These are phyloP conservation scores for Oenanthe oenanthe DNA, from an alignment of 2,113 vertebrate genomes.

Conservation along the genomic window DNA sequence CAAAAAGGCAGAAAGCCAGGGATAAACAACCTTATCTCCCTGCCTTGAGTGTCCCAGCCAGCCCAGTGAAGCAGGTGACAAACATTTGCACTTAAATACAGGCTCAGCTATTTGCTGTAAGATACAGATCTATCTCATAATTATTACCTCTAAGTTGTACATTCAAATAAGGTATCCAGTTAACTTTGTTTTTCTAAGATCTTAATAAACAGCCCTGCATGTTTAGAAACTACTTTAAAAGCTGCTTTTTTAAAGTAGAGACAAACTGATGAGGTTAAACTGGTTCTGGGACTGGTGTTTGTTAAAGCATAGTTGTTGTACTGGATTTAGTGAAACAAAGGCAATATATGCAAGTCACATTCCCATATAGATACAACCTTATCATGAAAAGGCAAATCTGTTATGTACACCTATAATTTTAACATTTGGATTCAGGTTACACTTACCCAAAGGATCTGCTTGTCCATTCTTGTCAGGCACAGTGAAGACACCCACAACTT, in stretches of 20 bases:
- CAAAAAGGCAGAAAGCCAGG: not conserved
- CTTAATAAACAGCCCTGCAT: not conserved
- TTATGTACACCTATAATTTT: not conserved
- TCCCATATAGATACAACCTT: not conserved
- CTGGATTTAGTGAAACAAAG: not conserved
- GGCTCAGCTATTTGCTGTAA: not conserved
- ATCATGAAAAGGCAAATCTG: not conserved
- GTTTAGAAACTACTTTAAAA: not conserved
- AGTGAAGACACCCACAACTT: conserved; percentile 95
- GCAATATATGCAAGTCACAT: not conserved
- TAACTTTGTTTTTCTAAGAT: not conserved
- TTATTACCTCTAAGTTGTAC: not conserved
- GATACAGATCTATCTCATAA: not conserved
- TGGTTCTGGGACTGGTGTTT: not conserved
- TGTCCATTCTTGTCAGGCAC: conserved; percentile 96
- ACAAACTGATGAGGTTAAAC: not conserved
- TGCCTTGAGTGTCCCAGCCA: not conserved
- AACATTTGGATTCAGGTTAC: not conserved
- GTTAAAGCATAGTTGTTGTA: not conserved
- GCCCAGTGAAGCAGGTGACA: not conserved
- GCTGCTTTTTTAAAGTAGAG: not conserved
- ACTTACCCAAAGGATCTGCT: conserved; percentile 95
- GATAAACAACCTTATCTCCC: not conserved
- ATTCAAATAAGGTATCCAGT: not conserved
- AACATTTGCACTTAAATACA: not conserved